Percentiles rank a stretch among this genome's conserved stretches.
Conservation (phyloP, 2,113 vertebrate genomes). For the Limnothrissa miodon region DNA sequence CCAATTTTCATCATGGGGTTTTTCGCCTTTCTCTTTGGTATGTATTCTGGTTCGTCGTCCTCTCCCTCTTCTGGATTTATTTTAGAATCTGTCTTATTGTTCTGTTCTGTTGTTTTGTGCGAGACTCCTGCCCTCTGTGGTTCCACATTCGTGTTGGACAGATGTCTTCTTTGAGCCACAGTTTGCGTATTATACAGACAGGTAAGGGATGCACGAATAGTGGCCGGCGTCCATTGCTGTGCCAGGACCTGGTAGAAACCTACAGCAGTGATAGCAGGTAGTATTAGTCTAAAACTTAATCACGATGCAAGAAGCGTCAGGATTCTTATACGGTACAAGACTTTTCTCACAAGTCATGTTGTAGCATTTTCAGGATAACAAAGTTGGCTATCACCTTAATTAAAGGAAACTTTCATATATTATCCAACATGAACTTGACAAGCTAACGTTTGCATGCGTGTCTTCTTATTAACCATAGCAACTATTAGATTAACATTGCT, state of each 20-base stretch:
- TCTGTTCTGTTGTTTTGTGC: neutral
- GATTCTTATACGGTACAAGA: too few relatives aligned
- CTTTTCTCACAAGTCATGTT: too few relatives aligned
- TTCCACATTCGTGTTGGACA: conserved; percentile 56
- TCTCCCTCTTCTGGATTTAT: conserved; percentile 40
- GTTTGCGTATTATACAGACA: neutral
- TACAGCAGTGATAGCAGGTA: neutral
- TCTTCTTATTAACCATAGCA: too few relatives aligned
- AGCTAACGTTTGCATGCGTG: too few relatives aligned
- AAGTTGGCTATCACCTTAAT: too few relatives aligned
- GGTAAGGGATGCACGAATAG: neutral
- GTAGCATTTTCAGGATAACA: too few relatives aligned
- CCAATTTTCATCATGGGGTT: conserved; percentile 87
- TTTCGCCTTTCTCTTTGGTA: conserved; percentile 78
- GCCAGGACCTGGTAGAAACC: conserved; percentile 40
- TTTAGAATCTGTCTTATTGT: neutral
- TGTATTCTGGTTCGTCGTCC: conserved; percentile 75
- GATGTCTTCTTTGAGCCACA: conserved; percentile 31
- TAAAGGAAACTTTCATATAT: too few relatives aligned
- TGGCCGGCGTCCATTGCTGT: conserved; percentile 22
- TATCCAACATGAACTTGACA: too few relatives aligned
- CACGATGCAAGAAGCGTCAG: too few relatives aligned
- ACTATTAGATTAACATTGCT: too few relatives aligned
- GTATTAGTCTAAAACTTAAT: too few relatives aligned
- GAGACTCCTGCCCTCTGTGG: conserved; percentile 30